Conservation (phyloP, 2,113 vertebrate genomes). For the Siniperca knerii region DNA sequence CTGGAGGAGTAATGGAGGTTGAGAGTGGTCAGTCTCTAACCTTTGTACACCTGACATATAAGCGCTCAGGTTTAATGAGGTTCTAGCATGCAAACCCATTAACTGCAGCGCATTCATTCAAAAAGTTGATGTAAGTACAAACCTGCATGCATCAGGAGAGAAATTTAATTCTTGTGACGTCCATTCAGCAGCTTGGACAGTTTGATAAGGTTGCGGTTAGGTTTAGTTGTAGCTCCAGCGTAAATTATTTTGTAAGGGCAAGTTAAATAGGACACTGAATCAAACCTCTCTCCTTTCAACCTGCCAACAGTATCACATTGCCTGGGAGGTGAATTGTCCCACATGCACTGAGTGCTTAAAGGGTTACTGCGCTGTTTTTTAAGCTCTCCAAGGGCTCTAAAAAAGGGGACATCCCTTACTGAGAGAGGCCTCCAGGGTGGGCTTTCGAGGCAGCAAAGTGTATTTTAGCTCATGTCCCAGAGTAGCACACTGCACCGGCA, state of each 20-base stretch:
- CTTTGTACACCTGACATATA: conserved; percentile 4
- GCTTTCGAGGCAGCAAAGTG: conserved; percentile 56
- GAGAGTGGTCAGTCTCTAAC: background rate
- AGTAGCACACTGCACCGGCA: conserved; percentile 26
- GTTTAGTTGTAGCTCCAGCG: conserved; percentile 33
- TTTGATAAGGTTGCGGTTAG: conserved; percentile 32
- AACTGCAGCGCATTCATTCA: background rate
- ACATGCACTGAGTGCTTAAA: conserved; percentile 10
- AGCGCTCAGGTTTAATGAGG: conserved; percentile 22
- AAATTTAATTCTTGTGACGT: background rate
- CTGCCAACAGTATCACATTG: conserved; percentile 58
- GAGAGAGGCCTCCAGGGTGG: conserved; percentile 50
- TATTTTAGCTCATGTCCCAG: conserved; percentile 61
- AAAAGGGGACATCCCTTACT: conserved; percentile 61
- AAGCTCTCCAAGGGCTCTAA: conserved; percentile 35
- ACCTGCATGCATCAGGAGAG: conserved; percentile 13
- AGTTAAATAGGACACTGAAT: conserved; percentile 66
- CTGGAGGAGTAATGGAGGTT: background rate
- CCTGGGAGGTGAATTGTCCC: conserved; percentile 40
- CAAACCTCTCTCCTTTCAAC: conserved; percentile 70
- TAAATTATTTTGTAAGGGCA: conserved; percentile 51
- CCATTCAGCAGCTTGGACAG: background rate
- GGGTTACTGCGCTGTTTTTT: conserved; percentile 35
- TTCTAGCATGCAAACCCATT: background rate
- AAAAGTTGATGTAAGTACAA: background rate